These are phyloP conservation scores for Sturmia bella DNA, from an alignment of 2,888 invertebrate species.

Conservation along the genomic window DNA sequence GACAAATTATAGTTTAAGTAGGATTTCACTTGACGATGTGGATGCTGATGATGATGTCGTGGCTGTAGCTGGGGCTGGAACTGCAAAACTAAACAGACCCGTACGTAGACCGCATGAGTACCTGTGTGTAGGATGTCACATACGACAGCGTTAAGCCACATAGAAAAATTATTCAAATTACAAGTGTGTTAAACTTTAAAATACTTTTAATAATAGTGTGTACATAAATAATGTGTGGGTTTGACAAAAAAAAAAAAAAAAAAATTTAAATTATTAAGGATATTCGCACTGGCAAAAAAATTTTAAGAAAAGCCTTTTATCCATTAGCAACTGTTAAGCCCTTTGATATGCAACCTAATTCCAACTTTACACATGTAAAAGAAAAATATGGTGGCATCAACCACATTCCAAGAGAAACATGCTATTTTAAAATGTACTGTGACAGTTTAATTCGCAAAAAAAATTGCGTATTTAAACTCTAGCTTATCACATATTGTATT, in stretches of 20 bases:
- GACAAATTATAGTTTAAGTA: slow-evolving; percentile 68
- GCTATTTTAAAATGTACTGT: too few species aligned
- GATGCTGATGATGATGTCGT: slow-evolving; percentile 49
- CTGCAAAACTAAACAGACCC: slow-evolving; percentile 40
- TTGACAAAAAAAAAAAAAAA: too few species aligned
- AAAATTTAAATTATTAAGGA: slow-evolving; percentile 19
- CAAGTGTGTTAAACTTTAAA: slow-evolving; percentile 54
- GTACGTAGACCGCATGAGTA: slow-evolving; percentile 23
- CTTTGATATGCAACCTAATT: too few species aligned
- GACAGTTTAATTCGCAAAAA: too few species aligned
- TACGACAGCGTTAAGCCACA: slow-evolving; percentile 10
- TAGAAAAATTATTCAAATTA: slow-evolving; percentile 32
- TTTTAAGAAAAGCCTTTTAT: too few species aligned
- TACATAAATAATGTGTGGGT: slow-evolving; percentile 54
- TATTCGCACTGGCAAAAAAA: background rate
- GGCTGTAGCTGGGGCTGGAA: slow-evolving; percentile 36
- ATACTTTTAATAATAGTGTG: slow-evolving; percentile 27
- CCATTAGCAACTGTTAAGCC: too few species aligned
- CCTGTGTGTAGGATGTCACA: slow-evolving; percentile 63
- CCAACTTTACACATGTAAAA: too few species aligned
- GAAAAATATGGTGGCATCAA: too few species aligned
- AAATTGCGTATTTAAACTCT: too few species aligned
- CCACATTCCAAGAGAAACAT: too few species aligned
- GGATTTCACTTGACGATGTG: slow-evolving; percentile 65
- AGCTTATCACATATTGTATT: too few species aligned